phyloP scores from a whole-genome alignment of 92 coral and sea anemone species.

The Epizoanthus stellaris region DNA sequence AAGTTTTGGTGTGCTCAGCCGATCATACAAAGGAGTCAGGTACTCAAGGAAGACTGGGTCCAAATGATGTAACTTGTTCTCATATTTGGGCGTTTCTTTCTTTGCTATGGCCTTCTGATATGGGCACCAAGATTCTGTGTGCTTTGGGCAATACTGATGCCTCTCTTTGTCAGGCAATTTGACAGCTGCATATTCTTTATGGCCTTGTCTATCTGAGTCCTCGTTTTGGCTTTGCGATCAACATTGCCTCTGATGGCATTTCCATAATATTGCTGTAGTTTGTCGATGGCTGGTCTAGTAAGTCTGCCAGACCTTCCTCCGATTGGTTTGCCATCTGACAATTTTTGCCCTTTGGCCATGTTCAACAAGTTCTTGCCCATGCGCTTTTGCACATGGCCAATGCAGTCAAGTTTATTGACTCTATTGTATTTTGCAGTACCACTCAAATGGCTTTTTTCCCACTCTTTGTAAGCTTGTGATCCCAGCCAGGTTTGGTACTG shows the following conservation, averaged over 20 bases:
- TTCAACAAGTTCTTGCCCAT: conserved; percentile 35
- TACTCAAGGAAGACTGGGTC: conserved; percentile 37
- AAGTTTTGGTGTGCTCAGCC: conserved; percentile 37
- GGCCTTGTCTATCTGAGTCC: conserved; percentile 13
- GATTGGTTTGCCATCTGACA: conserved; percentile 32
- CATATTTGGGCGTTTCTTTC: conserved; percentile 11
- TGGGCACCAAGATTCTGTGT: conserved; percentile 39
- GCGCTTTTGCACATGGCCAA: conserved; percentile 50
- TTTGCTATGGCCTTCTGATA: conserved; percentile 16
- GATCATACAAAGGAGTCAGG: conserved; percentile 29
- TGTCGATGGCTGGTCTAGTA: conserved; percentile 46
- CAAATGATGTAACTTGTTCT: conserved; percentile 35
- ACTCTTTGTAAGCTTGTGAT: conserved; percentile 21
- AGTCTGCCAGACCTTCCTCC: conserved; percentile 54
- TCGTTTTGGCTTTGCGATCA: conserved; percentile 26
- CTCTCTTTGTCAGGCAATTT: conserved; percentile 40
- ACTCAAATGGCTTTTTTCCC: conserved; percentile 38
- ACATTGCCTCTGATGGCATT: conserved; percentile 48
- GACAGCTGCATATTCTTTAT: conserved; percentile 38
- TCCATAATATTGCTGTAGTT: conserved; percentile 45
- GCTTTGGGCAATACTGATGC: conserved; percentile 47
- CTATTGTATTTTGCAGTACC: conserved; percentile 24
- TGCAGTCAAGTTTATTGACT: conserved; percentile 42
- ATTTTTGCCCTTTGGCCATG: conserved; percentile 37
- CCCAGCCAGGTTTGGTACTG: conserved; percentile 42